These are phyloP conservation scores for Spodoptera exigua DNA, from an alignment of 2,888 invertebrate species.

Conservation along the genomic window DNA sequence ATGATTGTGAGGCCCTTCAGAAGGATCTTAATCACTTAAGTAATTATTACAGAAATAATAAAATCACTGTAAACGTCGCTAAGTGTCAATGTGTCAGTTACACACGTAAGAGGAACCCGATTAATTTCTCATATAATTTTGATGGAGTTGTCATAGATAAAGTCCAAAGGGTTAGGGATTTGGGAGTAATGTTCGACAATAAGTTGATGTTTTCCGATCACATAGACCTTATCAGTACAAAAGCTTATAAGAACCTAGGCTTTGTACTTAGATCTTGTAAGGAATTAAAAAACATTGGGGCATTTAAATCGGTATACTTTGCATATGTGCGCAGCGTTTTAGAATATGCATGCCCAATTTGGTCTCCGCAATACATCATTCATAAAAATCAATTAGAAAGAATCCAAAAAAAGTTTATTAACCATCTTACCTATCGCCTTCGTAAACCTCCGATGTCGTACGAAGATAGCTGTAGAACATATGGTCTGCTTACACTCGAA, in stretches of 20 bases:
- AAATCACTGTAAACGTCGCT: too few relatives aligned
- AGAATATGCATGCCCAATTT: too few relatives aligned
- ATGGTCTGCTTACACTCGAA: too few relatives aligned
- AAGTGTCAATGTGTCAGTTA: too few relatives aligned
- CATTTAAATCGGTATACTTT: constrained; percentile 3
- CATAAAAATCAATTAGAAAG: constrained; percentile 1
- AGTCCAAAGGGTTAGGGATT: neutral
- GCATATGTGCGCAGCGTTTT: too few relatives aligned
- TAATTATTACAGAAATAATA: constrained; percentile 1
- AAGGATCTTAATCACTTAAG: constrained; percentile 1
- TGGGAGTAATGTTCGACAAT: constrained; percentile 1
- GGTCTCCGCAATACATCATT: constrained; percentile 5
- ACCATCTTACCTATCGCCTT: neutral
- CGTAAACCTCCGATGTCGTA: neutral
- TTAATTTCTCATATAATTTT: too few relatives aligned
- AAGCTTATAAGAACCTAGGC: constrained; percentile 8
- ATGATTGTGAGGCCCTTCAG: constrained; percentile 16
- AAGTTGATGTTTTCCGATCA: constrained; percentile 3
- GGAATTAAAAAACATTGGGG: constrained; percentile 1
- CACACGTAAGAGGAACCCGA: too few relatives aligned
- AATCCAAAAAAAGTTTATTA: too few relatives aligned
- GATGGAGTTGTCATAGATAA: neutral
- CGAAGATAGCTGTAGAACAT: too few relatives aligned
- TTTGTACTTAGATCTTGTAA: constrained; percentile 7
- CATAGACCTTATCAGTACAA: neutral